Evolutionary conservation across 1,140 invertebrate species (phyloP).

Genomic region (Frieseomelitta varia): DNA sequence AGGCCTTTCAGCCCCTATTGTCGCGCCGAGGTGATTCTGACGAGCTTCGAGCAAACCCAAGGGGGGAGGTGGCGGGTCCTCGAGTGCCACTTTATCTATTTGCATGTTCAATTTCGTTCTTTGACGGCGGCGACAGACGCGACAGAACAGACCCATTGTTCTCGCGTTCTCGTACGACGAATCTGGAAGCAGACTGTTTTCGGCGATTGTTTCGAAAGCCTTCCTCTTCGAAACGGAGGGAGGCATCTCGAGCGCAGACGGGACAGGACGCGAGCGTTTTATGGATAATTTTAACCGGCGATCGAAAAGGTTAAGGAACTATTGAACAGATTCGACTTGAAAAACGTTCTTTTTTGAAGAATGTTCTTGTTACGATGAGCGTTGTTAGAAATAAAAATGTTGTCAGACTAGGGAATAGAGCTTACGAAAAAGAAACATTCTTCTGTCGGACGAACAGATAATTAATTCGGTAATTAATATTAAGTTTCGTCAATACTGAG

Average conservation of each 20-base stretch:
- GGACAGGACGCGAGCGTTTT: neutral
- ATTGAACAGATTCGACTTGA: too few relatives aligned
- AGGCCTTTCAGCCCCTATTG: constrained; percentile 21
- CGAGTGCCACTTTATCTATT: constrained; percentile 33
- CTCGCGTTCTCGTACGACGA: neutral
- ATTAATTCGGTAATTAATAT: too few relatives aligned
- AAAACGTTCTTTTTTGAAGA: too few relatives aligned
- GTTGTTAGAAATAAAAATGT: too few relatives aligned
- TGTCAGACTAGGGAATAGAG: too few relatives aligned
- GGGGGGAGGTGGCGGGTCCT: too few relatives aligned
- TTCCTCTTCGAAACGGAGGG: neutral
- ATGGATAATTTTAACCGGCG: neutral
- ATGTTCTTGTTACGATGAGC: too few relatives aligned
- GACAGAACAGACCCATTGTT: constrained; percentile 1
- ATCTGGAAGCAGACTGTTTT: constrained; percentile 2
- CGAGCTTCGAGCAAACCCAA: neutral
- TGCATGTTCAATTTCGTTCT: constrained; percentile 34
- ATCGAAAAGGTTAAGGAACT: too few relatives aligned
- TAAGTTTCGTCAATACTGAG: too few relatives aligned
- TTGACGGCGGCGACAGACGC: neutral
- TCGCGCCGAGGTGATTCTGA: neutral
- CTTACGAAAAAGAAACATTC: too few relatives aligned
- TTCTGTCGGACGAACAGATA: too few relatives aligned
- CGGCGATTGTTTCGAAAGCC: neutral
- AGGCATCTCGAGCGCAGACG: neutral